phyloP scores from a whole-genome alignment of 92 coral and sea anemone genomes.

The Montipora capitata region DNA sequence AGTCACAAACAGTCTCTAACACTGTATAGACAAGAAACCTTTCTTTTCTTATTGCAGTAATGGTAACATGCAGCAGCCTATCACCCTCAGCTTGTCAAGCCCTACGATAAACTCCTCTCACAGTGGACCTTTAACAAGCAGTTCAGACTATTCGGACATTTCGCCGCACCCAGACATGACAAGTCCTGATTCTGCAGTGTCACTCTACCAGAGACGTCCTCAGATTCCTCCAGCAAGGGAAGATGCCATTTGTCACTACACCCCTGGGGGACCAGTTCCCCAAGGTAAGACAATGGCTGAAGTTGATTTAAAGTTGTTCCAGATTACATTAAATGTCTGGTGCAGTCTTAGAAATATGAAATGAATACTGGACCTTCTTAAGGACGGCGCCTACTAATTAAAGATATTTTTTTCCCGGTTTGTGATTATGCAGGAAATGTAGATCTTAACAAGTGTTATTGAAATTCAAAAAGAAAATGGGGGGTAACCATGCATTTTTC shows the following conservation, averaged over 20 bases:
- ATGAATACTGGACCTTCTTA: no score
- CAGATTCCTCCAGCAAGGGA: constrained; percentile 38
- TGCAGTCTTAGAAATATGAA: no score
- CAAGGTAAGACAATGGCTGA: constrained; percentile 13
- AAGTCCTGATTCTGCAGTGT: constrained; percentile 67
- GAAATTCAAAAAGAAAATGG: no score
- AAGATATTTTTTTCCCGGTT: no score
- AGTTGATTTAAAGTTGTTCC: no score
- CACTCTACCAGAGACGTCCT: constrained; percentile 40
- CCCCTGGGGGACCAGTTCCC: constrained; percentile 44
- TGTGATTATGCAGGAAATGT: no score
- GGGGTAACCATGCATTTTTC: no score
- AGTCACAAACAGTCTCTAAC: no score
- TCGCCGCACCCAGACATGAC: constrained; percentile 80
- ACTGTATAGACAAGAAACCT: neutral
- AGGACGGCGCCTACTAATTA: no score
- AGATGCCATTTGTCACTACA: constrained; percentile 27
- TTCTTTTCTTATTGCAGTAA: neutral
- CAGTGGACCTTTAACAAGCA: constrained; percentile 66
- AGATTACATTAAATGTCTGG: no score
- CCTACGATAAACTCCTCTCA: constrained; percentile 65
- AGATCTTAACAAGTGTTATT: no score
- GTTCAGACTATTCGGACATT: constrained; percentile 65
- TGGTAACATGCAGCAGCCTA: constrained; percentile 57
- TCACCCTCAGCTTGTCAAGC: constrained; percentile 71